Base-by-base conservation (phyloP, 2,888 invertebrate species). In the Gandaritis pyraliata region DNA sequence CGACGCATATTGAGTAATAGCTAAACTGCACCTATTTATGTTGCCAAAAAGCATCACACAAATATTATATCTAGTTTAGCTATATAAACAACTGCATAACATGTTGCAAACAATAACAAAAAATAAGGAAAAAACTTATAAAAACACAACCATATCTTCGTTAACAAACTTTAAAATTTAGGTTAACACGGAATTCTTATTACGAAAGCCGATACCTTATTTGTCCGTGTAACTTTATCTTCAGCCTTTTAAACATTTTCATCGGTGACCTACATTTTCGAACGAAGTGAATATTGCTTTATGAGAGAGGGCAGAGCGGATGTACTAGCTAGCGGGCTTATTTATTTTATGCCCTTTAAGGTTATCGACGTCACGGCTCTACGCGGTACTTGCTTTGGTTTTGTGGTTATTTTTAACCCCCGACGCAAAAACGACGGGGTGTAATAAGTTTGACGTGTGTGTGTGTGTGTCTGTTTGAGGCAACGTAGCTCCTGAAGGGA, bases 251-350 rank as follows among this genome's bases (percentile, higher is more conserved):
- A 54, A 58, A 50, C 57, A 47, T 58, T 58, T 58, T 50, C 49
- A 58, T 50, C 54, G 16, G 45, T 66, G 66, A 69, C 69, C 69
- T 61, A 66, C 55, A 66, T 68, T 63, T 51, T 55, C 58, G 58
- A 62, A 66, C 64, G 53, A 58, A 66, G 62, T 66, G 60, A 66
- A 68, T 66, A 66, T 68, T 60, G 62, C 60, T 64, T 64, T 62
- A 61, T 61, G 49, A 52, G 50, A 51, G 61, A 49, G 58, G 53
- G 55, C 43, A 38, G 43, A 62, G 52, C 51, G 49, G 54, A 61
- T 52, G 41, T 54, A 56, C 64, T 61, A 50, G 38, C 43, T 36
- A 30, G 57, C 43, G 58, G 57, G 59, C n/a, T n/a, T n/a, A n/a
- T n/a, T n/a, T n/a, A n/a, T n/a, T 63, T 63, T 66, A 59, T 64